Percentiles rank a stretch among this genome's conserved stretches.
Conservation (phyloP, 2,888 invertebrate species). For the Caenorhabditis sulstoni region DNA sequence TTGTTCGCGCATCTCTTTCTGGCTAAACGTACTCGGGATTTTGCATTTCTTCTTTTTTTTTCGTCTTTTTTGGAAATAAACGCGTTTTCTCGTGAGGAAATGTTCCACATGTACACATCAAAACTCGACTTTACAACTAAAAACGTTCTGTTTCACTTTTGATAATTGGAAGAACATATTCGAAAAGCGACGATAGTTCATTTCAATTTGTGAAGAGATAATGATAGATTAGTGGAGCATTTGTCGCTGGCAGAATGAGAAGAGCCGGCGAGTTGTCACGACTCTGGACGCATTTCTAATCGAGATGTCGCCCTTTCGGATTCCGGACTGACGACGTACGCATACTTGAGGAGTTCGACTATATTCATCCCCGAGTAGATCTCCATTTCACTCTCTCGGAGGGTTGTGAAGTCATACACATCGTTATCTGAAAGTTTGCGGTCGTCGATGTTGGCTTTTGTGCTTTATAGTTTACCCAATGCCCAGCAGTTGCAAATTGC, state of each 20-base stretch:
- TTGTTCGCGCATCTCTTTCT: slow-evolving; percentile 21
- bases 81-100: slow-evolving; percentile 14
- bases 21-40: background rate
- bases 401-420: slow-evolving; percentile 47
- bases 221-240: too few species aligned
- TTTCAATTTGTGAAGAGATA: background rate
- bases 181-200: background rate
- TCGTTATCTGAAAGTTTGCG: slow-evolving; percentile 50
- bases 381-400: slow-evolving; percentile 47
- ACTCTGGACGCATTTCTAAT: too few species aligned
- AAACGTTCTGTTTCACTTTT: too few species aligned
- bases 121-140: too few species aligned
- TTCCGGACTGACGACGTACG: slow-evolving; percentile 45
- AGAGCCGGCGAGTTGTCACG: too few species aligned
- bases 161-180: too few species aligned
- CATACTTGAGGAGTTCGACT: slow-evolving; percentile 47
- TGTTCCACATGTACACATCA: too few species aligned
- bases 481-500: slow-evolving; percentile 59
- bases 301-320: background rate
- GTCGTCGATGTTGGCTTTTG: slow-evolving; percentile 1
- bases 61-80: slow-evolving; percentile 27
- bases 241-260: too few species aligned
- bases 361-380: slow-evolving; percentile 49
- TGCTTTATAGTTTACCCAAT: slow-evolving; percentile 29
- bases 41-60: slow-evolving; percentile 4